phyloP scores from a whole-genome alignment of 64 coral and sea anemone species.

The Hydrozoanthus tunicans region DNA sequence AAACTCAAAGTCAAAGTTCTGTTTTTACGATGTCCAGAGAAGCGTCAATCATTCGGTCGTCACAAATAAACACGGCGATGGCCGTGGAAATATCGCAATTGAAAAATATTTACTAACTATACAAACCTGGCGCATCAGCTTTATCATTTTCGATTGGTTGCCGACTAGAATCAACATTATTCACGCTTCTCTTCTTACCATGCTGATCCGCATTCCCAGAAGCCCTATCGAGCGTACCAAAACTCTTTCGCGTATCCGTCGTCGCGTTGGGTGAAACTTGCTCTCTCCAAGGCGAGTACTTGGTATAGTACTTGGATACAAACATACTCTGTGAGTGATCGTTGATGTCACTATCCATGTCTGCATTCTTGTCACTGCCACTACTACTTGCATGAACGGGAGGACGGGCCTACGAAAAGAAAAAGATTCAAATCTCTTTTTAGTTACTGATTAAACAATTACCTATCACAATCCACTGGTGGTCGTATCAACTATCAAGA shows the following conservation, averaged over 20 bases:
- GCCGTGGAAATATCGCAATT: too few relatives aligned
- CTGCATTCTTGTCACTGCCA: slow-evolving; percentile 22
- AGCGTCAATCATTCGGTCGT: too few relatives aligned
- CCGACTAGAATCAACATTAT: slow-evolving; percentile 15
- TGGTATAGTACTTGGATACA: slow-evolving; percentile 40
- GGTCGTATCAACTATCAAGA: not conserved
- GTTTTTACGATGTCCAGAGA: too few relatives aligned
- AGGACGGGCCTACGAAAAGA: not conserved
- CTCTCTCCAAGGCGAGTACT: not conserved
- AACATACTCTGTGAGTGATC: slow-evolving; percentile 20
- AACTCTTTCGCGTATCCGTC: not conserved
- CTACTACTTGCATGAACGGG: slow-evolving; percentile 1
- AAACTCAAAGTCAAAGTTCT: too few relatives aligned
- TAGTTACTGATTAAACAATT: not conserved
- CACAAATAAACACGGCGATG: too few relatives aligned
- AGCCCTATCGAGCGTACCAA: not conserved
- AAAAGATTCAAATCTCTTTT: not conserved
- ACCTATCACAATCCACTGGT: not conserved
- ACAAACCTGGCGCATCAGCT: not conserved
- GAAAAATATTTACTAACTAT: not conserved
- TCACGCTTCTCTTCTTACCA: slow-evolving; percentile 8
- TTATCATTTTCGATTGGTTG: not conserved
- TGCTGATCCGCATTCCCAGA: not conserved
- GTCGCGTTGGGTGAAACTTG: not conserved
- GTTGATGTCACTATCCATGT: not conserved